A percentile compares a stretch with the other conserved stretches of the same genome.
phyloP scores from a whole-genome alignment of 2,888 invertebrate genomes.

The Lamproptera curius region DNA sequence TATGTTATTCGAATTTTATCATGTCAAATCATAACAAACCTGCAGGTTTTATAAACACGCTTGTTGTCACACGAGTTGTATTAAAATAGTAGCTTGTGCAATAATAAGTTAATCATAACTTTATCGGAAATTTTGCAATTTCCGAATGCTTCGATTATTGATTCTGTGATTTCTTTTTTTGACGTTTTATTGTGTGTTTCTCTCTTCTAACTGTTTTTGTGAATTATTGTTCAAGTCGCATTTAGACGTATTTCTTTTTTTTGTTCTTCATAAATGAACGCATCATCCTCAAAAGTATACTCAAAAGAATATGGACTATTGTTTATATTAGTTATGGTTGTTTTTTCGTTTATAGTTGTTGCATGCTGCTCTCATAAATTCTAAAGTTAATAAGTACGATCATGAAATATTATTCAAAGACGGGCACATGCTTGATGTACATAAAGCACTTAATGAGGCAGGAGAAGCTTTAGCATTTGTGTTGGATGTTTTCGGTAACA shows the following conservation, averaged over 20 bases:
- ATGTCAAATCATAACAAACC: slow-evolving; percentile 7
- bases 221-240: too few relatives aligned
- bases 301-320: slow-evolving; percentile 1
- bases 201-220: too few relatives aligned
- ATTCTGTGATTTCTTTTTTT: too few relatives aligned
- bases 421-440: slow-evolving; percentile 16
- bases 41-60: slow-evolving; percentile 4
- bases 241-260: too few relatives aligned
- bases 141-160: too few relatives aligned
- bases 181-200: too few relatives aligned
- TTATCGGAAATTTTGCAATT: too few relatives aligned
- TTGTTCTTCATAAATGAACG: not conserved
- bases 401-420: slow-evolving; percentile 22
- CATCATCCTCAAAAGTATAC: slow-evolving; percentile 8
- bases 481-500: too few relatives aligned
- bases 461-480: too few relatives aligned
- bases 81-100: not conserved
- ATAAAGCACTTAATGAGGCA: slow-evolving; percentile 8
- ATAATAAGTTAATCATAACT: too few relatives aligned
- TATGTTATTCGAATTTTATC: slow-evolving; percentile 11
- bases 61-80: slow-evolving; percentile 3
- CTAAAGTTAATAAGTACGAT: slow-evolving; percentile 17
- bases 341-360: slow-evolving; percentile 17
- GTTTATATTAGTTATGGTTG: slow-evolving; percentile 8
- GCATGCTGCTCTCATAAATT: slow-evolving; percentile 16